Evolutionary conservation across 2,797 vertebrate species (phyloP), one percentile per base, ranked within the genome.

Genomic region (Thunnus albacares): DNA sequence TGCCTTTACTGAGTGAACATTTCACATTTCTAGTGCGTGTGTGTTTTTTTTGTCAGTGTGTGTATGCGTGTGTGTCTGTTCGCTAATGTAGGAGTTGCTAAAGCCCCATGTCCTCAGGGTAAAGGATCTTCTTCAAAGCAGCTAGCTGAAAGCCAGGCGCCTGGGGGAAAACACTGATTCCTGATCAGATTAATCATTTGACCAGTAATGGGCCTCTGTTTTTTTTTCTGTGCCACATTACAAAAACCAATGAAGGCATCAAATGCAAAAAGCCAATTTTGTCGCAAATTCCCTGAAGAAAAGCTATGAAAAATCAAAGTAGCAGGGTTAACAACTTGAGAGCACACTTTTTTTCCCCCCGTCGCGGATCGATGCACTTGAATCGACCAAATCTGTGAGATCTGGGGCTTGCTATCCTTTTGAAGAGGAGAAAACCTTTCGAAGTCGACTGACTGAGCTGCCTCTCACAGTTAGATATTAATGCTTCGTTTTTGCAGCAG

Each of bases 71-170:
- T 74, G 78, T 80, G 87, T 83, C 74, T 78, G 84, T 81, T 82
- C 69, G 76, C 22, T 73, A 85, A 78, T 90, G 93, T 89, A 91
- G 87, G 93, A 94, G 94, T 89, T 90, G 81, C 82, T 89, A 91
- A 94, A 95, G 92, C 93, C 90, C 85, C 63, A 57, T 88, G 84
- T 93, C 95, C 94, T 93, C 82, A 82, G 95, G 95, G 94, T 92
- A 83, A 85, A 89, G 92, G 94, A 94, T 96, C 90, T 90, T 95
- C 95, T 96, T 96, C 95, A 96, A 96, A 96, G 95, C 90, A 93
- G 89, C 88, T 68, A 43, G 82, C 90, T 95, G 91, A 93, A 93
- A 95, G 93, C 93, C 78, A 47, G 71, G 78, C 65, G 82, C 94
- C 91, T 89, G 52, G 75, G 94, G 92, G 90, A 90, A 89, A 87